Evolutionary conservation across 2,888 invertebrate species (phyloP), one percentile per base, ranked within the genome.

Genomic region (Limnephilus rhombicus): DNA sequence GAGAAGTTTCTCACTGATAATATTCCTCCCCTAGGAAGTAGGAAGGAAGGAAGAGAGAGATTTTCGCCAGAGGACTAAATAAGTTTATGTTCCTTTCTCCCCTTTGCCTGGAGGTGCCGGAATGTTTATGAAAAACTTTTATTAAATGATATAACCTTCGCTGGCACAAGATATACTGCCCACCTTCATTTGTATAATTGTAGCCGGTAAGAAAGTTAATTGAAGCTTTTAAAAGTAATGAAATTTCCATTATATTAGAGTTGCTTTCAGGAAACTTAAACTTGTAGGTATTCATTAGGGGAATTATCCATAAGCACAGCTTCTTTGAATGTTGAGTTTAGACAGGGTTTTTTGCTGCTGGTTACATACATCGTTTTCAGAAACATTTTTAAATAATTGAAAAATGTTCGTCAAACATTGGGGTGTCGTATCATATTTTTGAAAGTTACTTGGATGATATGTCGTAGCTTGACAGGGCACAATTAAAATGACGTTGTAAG

Each of bases 91-190:
- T 83, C 82, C 53, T 68, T 68, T 68, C n/a, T 68, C 68, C 68
- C 49, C 80, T 45, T 45, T 80, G 80, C 68, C 49, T 18, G 13
- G 29, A 80, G 89, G 45, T 53, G 80, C 85, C 82, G 41, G 91
- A 91, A 91, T 89, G 91, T 92, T 92, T 92, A 91, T 92, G 92
- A 91, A 91, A 92, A 91, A 92, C 87, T 92, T 91, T 85, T 80
- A 29, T 85, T 88, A 90, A 92, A 92, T 92, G 83, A 90, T 92
- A 92, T 82, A 29, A 68, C 68, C 68, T 68, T 68, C 68, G 68
- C 68, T n/a, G 68, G 68, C n/a, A 68, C 1, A 53, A 18, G 4
- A 68, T 24, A 68, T n/a, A 68, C 68, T 68, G 24, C 68, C 68
- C n/a, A 68, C 68, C 68, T 68, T 68, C 24, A 68, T 24, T 68